Evolutionary conservation across 2,888 invertebrate genomes (phyloP).

Genomic region (Bellardia pandia): DNA sequence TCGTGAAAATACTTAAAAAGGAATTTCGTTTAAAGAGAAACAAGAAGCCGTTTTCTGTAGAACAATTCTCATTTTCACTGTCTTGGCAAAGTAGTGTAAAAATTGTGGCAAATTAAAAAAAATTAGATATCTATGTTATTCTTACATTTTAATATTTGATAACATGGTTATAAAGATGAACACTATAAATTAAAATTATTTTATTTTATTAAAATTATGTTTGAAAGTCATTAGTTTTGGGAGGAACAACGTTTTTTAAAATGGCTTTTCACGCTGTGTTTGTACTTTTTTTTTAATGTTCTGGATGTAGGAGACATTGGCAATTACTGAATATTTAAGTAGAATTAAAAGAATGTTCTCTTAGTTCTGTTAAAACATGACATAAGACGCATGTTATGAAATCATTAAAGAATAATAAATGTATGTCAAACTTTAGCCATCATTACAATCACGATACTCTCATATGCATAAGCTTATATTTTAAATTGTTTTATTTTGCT

Average conservation of each 20-base stretch:
- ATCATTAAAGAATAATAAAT: slow-evolving; percentile 73
- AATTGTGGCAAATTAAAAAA: slow-evolving; percentile 68
- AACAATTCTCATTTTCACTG: slow-evolving; percentile 30
- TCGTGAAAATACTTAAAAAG: slow-evolving; percentile 26
- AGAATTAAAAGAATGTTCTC: slow-evolving; percentile 46
- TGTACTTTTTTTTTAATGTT: slow-evolving; percentile 15
- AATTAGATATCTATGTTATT: too few relatives aligned
- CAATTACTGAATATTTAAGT: slow-evolving; percentile 35
- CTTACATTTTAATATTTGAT: too few relatives aligned
- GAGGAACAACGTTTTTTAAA: slow-evolving; percentile 51
- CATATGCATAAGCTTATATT: not conserved
- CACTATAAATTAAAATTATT: slow-evolving; percentile 33
- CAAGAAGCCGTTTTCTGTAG: slow-evolving; percentile 61
- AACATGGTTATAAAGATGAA: too few relatives aligned
- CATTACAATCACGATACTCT: slow-evolving; percentile 61
- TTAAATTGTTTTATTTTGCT: too few relatives aligned
- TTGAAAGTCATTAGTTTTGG: slow-evolving; percentile 65
- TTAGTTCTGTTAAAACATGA: slow-evolving; percentile 60
- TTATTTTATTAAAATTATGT: slow-evolving; percentile 20
- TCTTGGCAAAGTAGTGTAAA: slow-evolving; percentile 62
- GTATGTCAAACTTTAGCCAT: slow-evolving; percentile 68
- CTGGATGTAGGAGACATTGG: slow-evolving; percentile 54
- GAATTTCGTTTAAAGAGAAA: slow-evolving; percentile 65
- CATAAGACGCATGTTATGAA: slow-evolving; percentile 72
- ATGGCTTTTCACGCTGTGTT: too few relatives aligned